phyloP scores from a whole-genome alignment of 2,888 invertebrate genomes.

The Disparrhopalites patrizii region DNA sequence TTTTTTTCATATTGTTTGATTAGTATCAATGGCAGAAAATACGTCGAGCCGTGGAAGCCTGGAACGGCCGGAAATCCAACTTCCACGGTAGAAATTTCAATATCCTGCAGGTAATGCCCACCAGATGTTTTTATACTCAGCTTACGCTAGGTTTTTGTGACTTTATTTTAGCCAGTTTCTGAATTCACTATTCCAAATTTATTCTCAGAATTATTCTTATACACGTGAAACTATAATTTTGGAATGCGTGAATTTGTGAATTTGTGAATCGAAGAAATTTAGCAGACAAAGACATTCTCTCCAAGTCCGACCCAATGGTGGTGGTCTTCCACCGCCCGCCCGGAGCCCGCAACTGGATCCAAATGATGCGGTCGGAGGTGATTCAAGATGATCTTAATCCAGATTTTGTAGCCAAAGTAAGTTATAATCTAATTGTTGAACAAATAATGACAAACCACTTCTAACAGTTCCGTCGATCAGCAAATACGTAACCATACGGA shows the following conservation, averaged over 20 bases:
- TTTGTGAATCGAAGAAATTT: constrained; percentile 51
- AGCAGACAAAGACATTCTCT: constrained; percentile 55
- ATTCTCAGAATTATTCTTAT: too few species aligned
- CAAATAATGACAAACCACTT: too few species aligned
- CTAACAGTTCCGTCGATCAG: too few species aligned
- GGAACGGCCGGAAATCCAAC: constrained; percentile 51
- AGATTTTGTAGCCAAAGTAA: constrained; percentile 56
- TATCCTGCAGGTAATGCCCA: constrained; percentile 51
- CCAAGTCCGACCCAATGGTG: constrained; percentile 58
- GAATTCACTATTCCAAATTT: too few species aligned
- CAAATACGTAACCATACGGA: background rate
- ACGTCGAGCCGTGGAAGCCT: constrained; percentile 40
- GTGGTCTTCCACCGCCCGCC: constrained; percentile 51
- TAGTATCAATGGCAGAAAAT: background rate
- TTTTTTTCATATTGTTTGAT: background rate
- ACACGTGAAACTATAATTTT: background rate
- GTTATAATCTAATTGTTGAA: background rate
- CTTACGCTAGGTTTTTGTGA: background rate
- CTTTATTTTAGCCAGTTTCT: too few species aligned
- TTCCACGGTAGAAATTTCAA: constrained; percentile 52
- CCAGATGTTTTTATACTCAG: background rate
- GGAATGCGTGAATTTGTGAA: background rate
- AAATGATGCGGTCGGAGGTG: constrained; percentile 53
- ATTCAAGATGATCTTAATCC: constrained; percentile 54
- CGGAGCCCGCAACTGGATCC: constrained; percentile 50